A percentile compares a stretch with the other conserved stretches of the same genome.
Evolutionary conservation across 1,140 invertebrate species (phyloP).

Genomic region (Zaprionus africanus): DNA sequence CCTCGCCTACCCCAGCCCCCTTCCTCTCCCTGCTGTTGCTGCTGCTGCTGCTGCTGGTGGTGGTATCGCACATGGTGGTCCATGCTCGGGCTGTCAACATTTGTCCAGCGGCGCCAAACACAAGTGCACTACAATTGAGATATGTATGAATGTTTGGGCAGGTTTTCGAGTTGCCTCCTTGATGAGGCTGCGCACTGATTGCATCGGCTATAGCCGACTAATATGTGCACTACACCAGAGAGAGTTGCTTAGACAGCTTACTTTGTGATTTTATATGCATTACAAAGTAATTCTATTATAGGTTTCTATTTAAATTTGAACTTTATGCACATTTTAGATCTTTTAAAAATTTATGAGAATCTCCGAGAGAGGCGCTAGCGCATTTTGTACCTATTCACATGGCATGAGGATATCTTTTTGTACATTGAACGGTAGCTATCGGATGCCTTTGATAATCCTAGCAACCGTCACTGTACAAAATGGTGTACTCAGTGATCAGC

Average conservation of each 20-base stretch:
- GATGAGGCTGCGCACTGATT: neutral
- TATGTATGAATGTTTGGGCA: conserved; percentile 41
- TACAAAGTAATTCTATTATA: no score
- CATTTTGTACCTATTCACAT: conserved; percentile 2
- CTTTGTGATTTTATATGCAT: no score
- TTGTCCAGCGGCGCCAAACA: conserved; percentile 54
- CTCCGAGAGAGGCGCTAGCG: conserved; percentile 29
- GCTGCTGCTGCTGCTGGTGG: neutral
- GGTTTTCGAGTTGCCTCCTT: conserved; percentile 24
- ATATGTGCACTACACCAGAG: neutral
- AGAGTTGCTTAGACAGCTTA: neutral
- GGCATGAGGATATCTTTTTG: conserved; percentile 23
- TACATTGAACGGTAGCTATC: conserved; percentile 48
- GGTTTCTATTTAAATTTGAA: neutral
- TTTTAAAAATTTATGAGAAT: neutral
- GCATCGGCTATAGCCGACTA: neutral
- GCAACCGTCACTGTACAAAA: conserved; percentile 43
- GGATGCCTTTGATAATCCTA: conserved; percentile 47
- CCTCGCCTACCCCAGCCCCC: neutral
- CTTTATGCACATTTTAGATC: neutral
- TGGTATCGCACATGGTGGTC: conserved; percentile 58
- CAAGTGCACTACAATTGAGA: conserved; percentile 74
- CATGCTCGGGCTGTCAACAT: conserved; percentile 42
- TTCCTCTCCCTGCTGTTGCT: neutral
- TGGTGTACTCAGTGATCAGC: conserved; percentile 15